Conservation (phyloP, 1,140 invertebrate species). For the Drosophila aff. region DNA sequence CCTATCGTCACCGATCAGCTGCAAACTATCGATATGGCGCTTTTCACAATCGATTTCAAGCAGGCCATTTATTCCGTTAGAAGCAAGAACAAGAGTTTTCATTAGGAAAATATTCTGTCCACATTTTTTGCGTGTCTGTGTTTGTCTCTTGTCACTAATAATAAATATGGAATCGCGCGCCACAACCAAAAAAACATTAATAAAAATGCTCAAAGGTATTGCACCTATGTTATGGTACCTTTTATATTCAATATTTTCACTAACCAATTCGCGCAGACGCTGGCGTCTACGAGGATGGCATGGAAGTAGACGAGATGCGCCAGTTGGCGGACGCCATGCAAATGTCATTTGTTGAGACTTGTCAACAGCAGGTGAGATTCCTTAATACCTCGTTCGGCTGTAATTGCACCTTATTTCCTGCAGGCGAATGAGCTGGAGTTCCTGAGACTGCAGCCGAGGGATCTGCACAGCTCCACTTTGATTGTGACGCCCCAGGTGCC, state of each 20-base stretch:
- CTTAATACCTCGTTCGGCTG: too few species aligned
- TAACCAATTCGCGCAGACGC: slow-evolving; percentile 21
- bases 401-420: background rate
- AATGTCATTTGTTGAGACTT: slow-evolving; percentile 31
- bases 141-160: background rate
- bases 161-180: slow-evolving; percentile 46
- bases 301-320: slow-evolving; percentile 63
- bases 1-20: background rate
- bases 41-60: background rate
- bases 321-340: slow-evolving; percentile 54
- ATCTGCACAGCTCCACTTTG: slow-evolving; percentile 58
- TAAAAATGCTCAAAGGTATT: slow-evolving; percentile 22
- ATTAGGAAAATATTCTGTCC: background rate
- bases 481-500: slow-evolving; percentile 21
- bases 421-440: slow-evolving; percentile 61
- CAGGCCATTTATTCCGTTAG: slow-evolving; percentile 7
- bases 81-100: slow-evolving; percentile 13
- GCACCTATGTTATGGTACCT: background rate
- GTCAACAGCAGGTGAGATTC: slow-evolving; percentile 28
- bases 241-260: background rate
- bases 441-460: background rate
- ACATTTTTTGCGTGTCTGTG: background rate
- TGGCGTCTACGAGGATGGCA: slow-evolving; percentile 64
- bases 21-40: slow-evolving; percentile 15
- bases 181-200: slow-evolving; percentile 7